phyloP scores from a whole-genome alignment of 1,140 invertebrate species.

The Calephelis nemesis region DNA sequence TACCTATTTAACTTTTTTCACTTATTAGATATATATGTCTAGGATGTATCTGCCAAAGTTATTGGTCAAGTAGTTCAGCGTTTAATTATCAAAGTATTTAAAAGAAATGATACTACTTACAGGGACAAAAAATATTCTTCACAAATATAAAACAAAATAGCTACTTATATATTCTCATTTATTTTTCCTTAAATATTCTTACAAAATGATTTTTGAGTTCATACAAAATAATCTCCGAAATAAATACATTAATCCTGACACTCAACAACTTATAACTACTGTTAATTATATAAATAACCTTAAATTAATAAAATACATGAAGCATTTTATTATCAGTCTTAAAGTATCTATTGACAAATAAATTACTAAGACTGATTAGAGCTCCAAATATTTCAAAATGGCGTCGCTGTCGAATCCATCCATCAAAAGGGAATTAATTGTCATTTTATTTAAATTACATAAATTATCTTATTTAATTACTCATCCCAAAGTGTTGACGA shows the following conservation, averaged over 20 bases:
- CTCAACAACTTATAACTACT: neutral
- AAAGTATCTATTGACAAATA: constrained; percentile 7
- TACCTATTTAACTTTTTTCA: too few species aligned
- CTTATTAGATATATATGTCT: too few species aligned
- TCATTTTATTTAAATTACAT: neutral
- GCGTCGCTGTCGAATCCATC: neutral
- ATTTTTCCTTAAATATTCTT: constrained; percentile 3
- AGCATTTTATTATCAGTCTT: neutral
- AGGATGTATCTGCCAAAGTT: too few species aligned
- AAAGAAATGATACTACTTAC: too few species aligned
- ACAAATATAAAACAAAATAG: neutral
- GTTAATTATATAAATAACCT: constrained; percentile 12
- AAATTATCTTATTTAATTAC: too few species aligned
- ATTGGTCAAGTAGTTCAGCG: too few species aligned
- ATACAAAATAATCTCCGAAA: neutral
- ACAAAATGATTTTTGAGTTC: neutral
- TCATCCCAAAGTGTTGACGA: too few species aligned
- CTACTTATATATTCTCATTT: neutral
- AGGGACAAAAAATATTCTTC: too few species aligned
- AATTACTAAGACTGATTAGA: constrained; percentile 12
- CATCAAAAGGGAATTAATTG: constrained; percentile 1
- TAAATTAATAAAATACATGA: constrained; percentile 5
- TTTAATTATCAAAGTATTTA: too few species aligned
- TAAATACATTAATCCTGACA: constrained; percentile 1
- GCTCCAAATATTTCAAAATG: constrained; percentile 10